Base-by-base conservation (phyloP, 2,113 vertebrate species). In the Chamaea fasciata region DNA sequence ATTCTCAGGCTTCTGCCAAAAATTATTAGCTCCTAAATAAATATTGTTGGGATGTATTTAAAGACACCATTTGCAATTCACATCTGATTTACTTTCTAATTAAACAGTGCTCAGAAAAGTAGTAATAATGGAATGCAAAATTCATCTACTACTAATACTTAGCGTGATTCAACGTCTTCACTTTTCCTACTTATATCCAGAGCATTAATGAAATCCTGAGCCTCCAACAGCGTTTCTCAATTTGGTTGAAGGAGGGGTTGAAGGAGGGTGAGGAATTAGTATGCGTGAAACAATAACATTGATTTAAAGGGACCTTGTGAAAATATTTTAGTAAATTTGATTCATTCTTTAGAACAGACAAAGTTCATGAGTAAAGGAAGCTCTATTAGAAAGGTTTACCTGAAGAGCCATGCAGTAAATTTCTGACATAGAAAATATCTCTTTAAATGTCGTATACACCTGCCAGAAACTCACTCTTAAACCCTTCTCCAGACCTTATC, bases 61-160 rank as follows among this genome's bases (percentile, higher is more conserved):
- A 88, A 92, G 52, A 67, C 42, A 95, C 13, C 18, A 73, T 90
- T 96, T 93, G 87, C 84, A 96, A 88, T 83, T 95, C 79, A 84
- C 31, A 73, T 94, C 59, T 95, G 73, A 95, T 95, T 96, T 93
- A 41, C 41, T 89, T 90, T 80, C 73, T 87, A 92, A 96, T 91
- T 94, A 90, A 95, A 73, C 63, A 53, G 31, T 60, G 31, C 85
- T 95, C 86, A 93, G 44, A 76, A 76, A 86, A 62, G n/a, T 63
- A 50, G 42, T 71, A 78, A 70, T 82, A 83, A 90, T 86, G 44
- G 90, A 96, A 89, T 26, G 31, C 49, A 26, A 92, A 94, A 93
- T 80, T 82, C 62, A 62, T 49, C 17, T 59, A 41, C 41, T 79
- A 57, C 60, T 87, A 92, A 71, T 84, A 94, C 26, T 31, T 39